These are phyloP conservation scores for Hyla sarda DNA, from an alignment of 2,113 vertebrate genomes.

Conservation along the genomic window DNA sequence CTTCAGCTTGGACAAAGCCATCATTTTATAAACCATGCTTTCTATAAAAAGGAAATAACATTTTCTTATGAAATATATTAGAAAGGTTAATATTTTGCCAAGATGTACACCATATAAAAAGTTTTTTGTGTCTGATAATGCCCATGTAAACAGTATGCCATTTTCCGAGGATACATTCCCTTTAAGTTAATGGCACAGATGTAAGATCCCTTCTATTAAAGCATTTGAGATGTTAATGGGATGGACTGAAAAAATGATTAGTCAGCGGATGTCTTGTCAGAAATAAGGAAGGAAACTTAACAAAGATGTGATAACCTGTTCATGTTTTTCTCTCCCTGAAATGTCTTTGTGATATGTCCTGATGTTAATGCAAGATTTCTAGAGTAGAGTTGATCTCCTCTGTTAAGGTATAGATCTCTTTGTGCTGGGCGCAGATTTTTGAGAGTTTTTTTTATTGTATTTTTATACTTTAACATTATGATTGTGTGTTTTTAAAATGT, in stretches of 20 bases:
- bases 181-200: background rate
- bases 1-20: too few relatives aligned
- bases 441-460: conserved; percentile 28
- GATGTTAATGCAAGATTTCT: background rate
- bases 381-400: conserved; percentile 21
- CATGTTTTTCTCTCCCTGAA: background rate
- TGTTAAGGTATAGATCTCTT: background rate
- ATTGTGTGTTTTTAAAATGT: conserved; percentile 21
- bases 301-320: background rate
- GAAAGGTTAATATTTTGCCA: too few relatives aligned
- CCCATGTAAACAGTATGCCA: too few relatives aligned
- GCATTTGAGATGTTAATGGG: background rate
- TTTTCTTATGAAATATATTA: too few relatives aligned
- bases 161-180: too few relatives aligned
- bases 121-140: too few relatives aligned
- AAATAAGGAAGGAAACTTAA: background rate
- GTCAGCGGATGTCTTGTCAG: background rate
- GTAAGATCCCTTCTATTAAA: background rate
- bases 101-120: too few relatives aligned
- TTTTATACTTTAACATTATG: conserved; percentile 46
- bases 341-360: background rate
- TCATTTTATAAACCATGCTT: too few relatives aligned
- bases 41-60: too few relatives aligned
- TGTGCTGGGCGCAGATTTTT: conserved; percentile 38
- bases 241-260: background rate